These are phyloP conservation scores for Tautogolabrus adspersus DNA, from an alignment of 2,113 vertebrate species.

Conservation along the genomic window DNA sequence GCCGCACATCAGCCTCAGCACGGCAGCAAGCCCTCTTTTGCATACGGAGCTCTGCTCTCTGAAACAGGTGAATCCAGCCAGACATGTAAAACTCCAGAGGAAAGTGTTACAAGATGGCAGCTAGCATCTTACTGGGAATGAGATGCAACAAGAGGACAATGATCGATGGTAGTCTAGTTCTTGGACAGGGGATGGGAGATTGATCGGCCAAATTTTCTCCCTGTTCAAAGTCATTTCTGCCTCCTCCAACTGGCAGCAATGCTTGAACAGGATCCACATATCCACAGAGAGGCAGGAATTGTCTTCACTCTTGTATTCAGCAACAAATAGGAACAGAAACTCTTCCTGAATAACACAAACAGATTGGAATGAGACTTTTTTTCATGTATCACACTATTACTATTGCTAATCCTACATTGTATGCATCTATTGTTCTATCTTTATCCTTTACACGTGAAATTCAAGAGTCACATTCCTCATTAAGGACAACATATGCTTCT, in stretches of 20 bases:
- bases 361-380: slow-evolving; percentile 23
- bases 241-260: slow-evolving; percentile 44
- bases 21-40: slow-evolving; percentile 54
- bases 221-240: slow-evolving; percentile 36
- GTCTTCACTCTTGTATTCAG: slow-evolving; percentile 25
- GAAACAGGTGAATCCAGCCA: slow-evolving; percentile 32
- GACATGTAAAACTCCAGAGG: slow-evolving; percentile 58
- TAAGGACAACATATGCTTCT: slow-evolving; percentile 25
- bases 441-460: slow-evolving; percentile 14
- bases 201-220: slow-evolving; percentile 59
- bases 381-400: slow-evolving; percentile 17
- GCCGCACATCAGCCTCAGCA: slow-evolving; percentile 48
- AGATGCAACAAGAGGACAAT: slow-evolving; percentile 59
- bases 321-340: slow-evolving; percentile 13
- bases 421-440: slow-evolving; percentile 8
- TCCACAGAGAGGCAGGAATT: slow-evolving; percentile 29
- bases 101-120: slow-evolving; percentile 49
- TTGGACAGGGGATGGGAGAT: slow-evolving; percentile 40
- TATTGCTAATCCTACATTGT: slow-evolving; percentile 12
- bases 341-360: slow-evolving; percentile 24
- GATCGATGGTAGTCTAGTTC: slow-evolving; percentile 65
- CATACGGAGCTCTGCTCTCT: slow-evolving; percentile 46
- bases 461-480: slow-evolving; percentile 6
- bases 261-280: slow-evolving; percentile 23
- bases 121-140: slow-evolving; percentile 39